Evolutionary conservation across 2,797 vertebrate genomes (phyloP).

Genomic region (Rhincodon typus): DNA sequence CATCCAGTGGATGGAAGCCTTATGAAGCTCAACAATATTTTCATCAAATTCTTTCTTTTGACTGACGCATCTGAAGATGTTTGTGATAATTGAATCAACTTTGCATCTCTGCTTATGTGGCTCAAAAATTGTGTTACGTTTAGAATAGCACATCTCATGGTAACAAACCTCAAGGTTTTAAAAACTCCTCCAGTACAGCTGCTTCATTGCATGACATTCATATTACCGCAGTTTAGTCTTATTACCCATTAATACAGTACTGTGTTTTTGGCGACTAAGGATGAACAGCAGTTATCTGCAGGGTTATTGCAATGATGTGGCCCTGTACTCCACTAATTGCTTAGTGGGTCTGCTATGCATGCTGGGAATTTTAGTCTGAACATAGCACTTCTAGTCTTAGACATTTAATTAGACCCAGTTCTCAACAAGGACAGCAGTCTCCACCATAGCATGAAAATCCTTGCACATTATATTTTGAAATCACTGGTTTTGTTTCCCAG

Average conservation of each 20-base stretch:
- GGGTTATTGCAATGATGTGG: constrained; percentile 21
- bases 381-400: background rate
- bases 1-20: background rate
- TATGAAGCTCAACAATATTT: background rate
- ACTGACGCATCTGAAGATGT: background rate
- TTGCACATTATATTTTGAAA: background rate
- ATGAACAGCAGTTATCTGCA: background rate
- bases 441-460: background rate
- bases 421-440: background rate
- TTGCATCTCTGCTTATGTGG: background rate
- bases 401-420: constrained; percentile 11
- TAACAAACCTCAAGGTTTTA: background rate
- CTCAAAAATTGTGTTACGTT: background rate
- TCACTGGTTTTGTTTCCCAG: background rate
- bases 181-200: background rate
- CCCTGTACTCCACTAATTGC: constrained; percentile 12
- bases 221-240: constrained; percentile 3
- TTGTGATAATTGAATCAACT: background rate
- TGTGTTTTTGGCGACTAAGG: background rate
- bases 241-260: constrained; percentile 6
- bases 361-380: background rate
- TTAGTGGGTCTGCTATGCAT: background rate
- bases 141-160: background rate
- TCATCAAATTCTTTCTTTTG: background rate
- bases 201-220: background rate